phyloP scores from a whole-genome alignment of 1,140 invertebrate genomes.

The Heliconius eleuchia region DNA sequence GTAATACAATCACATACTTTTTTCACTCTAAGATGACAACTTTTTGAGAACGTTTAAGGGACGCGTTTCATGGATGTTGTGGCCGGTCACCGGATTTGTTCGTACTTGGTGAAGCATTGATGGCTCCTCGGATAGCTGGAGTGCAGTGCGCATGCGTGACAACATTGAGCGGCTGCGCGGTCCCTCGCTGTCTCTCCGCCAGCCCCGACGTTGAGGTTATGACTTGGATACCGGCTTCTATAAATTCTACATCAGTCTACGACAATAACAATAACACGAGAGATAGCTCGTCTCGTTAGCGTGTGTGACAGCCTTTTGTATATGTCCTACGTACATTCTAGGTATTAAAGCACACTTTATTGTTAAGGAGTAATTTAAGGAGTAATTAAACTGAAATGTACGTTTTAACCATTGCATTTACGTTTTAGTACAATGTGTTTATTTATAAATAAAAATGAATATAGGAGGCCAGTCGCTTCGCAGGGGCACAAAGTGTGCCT shows the following conservation, averaged over 20 bases:
- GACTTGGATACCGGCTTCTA: constrained; percentile 61
- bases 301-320: constrained; percentile 18
- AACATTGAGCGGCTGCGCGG: constrained; percentile 77
- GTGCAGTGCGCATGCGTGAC: constrained; percentile 65
- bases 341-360: neutral
- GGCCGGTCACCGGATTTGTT: constrained; percentile 51
- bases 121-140: constrained; percentile 36
- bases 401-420: neutral
- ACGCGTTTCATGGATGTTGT: constrained; percentile 54
- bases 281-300: constrained; percentile 36
- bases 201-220: constrained; percentile 74
- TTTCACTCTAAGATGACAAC: constrained; percentile 43
- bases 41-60: constrained; percentile 40
- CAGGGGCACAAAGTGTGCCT: too few species aligned
- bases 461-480: too few species aligned
- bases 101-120: constrained; percentile 66
- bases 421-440: neutral
- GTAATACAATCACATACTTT: constrained; percentile 65
- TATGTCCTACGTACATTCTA: neutral
- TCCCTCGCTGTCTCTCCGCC: constrained; percentile 54
- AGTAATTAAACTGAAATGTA: neutral
- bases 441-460: neutral
- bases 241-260: constrained; percentile 39
- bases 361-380: neutral
- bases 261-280: constrained; percentile 39